These are phyloP conservation scores for Schizaphis graminum DNA, from an alignment of 2,888 invertebrate genomes.

Conservation along the genomic window DNA sequence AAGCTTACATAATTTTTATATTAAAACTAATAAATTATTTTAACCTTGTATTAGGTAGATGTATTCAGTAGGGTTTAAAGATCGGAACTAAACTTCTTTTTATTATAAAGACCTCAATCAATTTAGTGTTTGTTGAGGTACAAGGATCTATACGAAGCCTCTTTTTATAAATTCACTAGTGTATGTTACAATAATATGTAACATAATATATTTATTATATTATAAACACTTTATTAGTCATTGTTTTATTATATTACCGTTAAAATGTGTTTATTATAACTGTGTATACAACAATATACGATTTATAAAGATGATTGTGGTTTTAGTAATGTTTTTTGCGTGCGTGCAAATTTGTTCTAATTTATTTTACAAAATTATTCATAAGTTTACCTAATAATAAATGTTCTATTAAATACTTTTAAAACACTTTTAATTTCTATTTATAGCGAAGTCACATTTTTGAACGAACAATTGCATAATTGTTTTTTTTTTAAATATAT, in stretches of 20 bases:
- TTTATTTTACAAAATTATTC: neutral
- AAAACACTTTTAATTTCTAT: neutral
- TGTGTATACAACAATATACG: neutral
- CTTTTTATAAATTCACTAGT: neutral
- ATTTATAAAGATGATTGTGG: neutral
- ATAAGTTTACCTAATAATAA: neutral
- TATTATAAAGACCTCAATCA: constrained; percentile 51
- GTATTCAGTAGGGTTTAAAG: constrained; percentile 26
- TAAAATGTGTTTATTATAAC: neutral
- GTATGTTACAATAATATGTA: neutral
- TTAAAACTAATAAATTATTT: constrained; percentile 50
- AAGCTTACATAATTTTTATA: constrained; percentile 22
- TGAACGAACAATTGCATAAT: neutral
- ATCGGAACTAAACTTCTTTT: constrained; percentile 41
- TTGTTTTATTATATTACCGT: neutral
- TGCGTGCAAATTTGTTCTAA: neutral
- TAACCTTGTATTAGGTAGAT: constrained; percentile 40
- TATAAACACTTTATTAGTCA: neutral
- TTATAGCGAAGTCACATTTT: neutral
- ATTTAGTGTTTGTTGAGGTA: constrained; percentile 37
- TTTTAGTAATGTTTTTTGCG: neutral
- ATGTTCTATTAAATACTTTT: neutral
- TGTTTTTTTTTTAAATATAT: neutral
- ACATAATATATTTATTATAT: constrained; percentile 1
- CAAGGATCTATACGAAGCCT: constrained; percentile 30